Percentiles rank a stretch among this genome's conserved stretches.
Evolutionary conservation across 1,140 invertebrate species (phyloP).

Genomic region (Achroia grisella): DNA sequence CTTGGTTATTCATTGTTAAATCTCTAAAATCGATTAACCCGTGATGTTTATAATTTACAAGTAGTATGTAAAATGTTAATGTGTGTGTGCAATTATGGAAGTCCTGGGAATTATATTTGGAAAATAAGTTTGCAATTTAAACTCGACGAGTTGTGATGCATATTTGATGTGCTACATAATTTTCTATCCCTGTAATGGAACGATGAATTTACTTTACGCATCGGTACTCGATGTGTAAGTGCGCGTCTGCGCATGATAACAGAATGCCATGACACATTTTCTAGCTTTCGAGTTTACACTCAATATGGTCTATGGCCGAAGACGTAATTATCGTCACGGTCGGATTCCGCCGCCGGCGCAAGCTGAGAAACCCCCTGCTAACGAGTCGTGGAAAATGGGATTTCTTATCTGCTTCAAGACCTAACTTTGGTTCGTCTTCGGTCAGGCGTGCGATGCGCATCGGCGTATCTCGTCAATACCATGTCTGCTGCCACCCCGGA

Average conservation of each 20-base stretch:
- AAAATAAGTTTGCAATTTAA: background rate
- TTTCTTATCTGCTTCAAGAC: background rate
- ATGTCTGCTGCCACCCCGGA: conserved; percentile 20
- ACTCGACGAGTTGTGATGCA: background rate
- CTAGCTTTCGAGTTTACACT: conserved; percentile 12
- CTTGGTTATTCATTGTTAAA: background rate
- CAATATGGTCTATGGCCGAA: conserved; percentile 16
- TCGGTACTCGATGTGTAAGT: background rate
- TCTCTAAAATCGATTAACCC: background rate
- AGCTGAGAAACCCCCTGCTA: background rate
- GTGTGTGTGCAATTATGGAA: background rate
- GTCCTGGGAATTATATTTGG: no score
- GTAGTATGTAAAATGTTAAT: background rate
- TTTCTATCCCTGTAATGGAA: conserved; percentile 22
- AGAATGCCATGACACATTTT: conserved; percentile 14
- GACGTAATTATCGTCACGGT: conserved; percentile 7
- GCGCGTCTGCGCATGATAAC: conserved; percentile 12
- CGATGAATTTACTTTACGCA: conserved; percentile 5
- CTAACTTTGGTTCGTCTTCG: background rate
- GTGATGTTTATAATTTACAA: no score
- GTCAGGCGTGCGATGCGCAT: conserved; percentile 1
- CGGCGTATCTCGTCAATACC: conserved; percentile 24
- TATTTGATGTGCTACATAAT: conserved; percentile 1
- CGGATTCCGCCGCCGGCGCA: conserved; percentile 7
- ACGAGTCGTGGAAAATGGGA: background rate